A percentile compares a stretch with the other conserved stretches of the same genome.
Evolutionary conservation across 2,113 vertebrate genomes (phyloP).

Genomic region (Bujurquina vittata): DNA sequence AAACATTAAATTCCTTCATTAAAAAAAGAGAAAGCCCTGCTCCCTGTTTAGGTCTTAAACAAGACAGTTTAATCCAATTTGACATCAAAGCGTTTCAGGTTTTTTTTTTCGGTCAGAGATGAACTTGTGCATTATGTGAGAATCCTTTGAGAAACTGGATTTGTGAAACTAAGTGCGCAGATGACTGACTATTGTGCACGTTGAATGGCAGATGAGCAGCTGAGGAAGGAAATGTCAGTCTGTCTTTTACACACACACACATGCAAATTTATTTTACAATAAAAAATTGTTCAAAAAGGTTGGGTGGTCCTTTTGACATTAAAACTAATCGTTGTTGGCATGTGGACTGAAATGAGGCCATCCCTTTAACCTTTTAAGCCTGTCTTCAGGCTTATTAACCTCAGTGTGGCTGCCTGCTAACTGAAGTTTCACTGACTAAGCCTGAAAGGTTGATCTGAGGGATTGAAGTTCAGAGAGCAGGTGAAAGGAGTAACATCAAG

Average conservation of each 20-base stretch:
- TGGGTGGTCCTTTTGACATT: not conserved
- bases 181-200: not conserved
- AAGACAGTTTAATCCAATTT: constrained; percentile 10
- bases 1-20: constrained; percentile 36
- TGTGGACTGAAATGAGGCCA: not conserved
- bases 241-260: not conserved
- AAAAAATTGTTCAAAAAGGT: not conserved
- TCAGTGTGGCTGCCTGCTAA: not conserved
- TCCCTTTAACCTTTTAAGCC: not conserved
- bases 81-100: constrained; percentile 1
- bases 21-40: constrained; percentile 13
- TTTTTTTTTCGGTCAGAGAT: not conserved
- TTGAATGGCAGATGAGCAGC: not conserved
- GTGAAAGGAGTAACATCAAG: not conserved
- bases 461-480: not conserved
- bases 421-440: not conserved
- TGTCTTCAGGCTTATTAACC: not conserved
- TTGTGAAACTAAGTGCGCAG: not conserved
- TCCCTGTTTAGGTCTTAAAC: constrained; percentile 16
- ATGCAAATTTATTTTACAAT: not conserved
- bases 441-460: not conserved
- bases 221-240: not conserved
- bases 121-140: not conserved
- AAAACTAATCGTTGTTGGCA: not conserved
- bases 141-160: not conserved